Evolutionary conservation across 2,797 vertebrate genomes (phyloP), one percentile per base, ranked within the genome.

Genomic region (Sebastes steindachneri): DNA sequence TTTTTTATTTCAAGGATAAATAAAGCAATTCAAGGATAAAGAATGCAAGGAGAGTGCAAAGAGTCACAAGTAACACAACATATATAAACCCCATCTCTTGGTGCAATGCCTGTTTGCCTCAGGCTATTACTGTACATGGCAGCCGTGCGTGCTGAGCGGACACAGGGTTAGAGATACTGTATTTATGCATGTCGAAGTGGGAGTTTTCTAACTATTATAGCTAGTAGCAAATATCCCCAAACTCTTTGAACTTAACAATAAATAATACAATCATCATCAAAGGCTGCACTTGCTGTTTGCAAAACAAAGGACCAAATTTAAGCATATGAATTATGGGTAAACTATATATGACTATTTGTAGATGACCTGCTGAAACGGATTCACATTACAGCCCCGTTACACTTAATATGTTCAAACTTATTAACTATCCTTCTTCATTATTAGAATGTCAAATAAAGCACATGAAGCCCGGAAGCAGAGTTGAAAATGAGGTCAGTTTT

Each of bases 61-160:
- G 23, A 31, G 15, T 35, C 33, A 25, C 0, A 67, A 10, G 60
- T 15, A 65, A 68, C 14, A 53, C 17, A 65, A 26, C 37, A 65
- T 48, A 66, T n/a, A 73, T 7, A 57, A 82, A 69, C 11, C 11
- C 2, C 14, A 6, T 72, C 63, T 86, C 37, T 63, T 69, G 19
- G 53, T 81, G 41, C 51, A 67, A 25, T 66, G 54, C 33, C 9
- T 76, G 33, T 66, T 85, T 67, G 59, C 79, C 68, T 82, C 37
- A 51, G 59, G 86, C 62, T 74, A 70, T 75, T 55, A 8, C 7
- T 48, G 45, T 48, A 65, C 48, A 81, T 69, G 51, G 80, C 75
- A 87, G 78, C 72, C 84, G 86, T 90, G 84, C 83, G 14, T 89
- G 73, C 51, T 29, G 69, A 82, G 80, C 77, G 26, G 71, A 88